These are phyloP conservation scores for Agelas oroides DNA, from an alignment of 37 sponge, comb jelly and placozoan species.

Conservation along the genomic window DNA sequence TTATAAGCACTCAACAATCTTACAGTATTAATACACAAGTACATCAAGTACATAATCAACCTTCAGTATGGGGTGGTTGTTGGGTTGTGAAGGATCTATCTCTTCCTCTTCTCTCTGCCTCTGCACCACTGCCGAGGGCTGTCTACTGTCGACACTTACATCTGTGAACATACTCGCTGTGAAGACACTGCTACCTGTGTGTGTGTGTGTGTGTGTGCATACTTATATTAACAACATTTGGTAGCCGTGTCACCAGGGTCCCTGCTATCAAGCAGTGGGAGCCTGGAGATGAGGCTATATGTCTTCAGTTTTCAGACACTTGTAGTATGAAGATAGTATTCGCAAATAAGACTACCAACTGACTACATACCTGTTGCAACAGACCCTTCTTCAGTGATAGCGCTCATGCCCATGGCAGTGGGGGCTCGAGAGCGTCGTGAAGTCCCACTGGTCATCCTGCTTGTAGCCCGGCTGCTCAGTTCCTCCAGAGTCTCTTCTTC, in stretches of 20 bases:
- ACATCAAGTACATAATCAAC: too few species aligned
- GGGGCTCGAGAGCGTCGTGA: conserved; percentile 42
- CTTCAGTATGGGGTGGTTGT: conserved; percentile 80
- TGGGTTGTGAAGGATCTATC: conserved; percentile 77
- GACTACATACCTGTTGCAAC: not conserved
- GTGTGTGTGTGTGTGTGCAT: not conserved
- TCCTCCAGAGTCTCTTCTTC: conserved; percentile 47
- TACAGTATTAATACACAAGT: too few species aligned
- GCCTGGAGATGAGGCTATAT: too few species aligned
- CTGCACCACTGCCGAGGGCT: too few species aligned
- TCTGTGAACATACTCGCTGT: conserved; percentile 35
- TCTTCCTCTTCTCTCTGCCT: not conserved
- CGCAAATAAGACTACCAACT: not conserved
- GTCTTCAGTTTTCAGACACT: too few species aligned
- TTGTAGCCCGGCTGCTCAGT: conserved; percentile 54
- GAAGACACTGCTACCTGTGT: conserved; percentile 29
- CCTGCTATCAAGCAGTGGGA: too few species aligned
- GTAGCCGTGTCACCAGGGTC: too few species aligned
- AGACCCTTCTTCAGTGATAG: not conserved
- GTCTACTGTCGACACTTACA: not conserved
- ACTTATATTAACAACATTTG: not conserved
- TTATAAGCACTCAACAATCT: too few species aligned
- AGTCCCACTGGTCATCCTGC: conserved; percentile 43
- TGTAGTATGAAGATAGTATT: too few species aligned
- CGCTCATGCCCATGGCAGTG: conserved; percentile 29